Conservation (phyloP, 2,113 vertebrate species). For the Cryptotis parvus region DNA sequence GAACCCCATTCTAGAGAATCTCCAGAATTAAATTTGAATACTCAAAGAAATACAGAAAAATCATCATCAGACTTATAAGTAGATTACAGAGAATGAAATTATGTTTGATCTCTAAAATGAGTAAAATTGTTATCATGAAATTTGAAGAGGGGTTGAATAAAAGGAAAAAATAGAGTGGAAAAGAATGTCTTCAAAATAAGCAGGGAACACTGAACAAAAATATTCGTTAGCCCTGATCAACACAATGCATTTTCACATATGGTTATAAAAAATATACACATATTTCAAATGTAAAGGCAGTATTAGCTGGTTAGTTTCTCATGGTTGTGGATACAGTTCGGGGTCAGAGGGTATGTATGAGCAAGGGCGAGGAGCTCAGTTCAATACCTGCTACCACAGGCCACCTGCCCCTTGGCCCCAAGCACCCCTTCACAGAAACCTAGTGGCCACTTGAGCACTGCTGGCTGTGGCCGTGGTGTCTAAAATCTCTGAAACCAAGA, state of each 20-base stretch:
- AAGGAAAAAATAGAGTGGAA: background rate
- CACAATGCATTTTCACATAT: background rate
- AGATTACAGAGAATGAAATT: background rate
- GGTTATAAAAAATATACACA: background rate
- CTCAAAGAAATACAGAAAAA: background rate
- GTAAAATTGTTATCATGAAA: conserved; percentile 27
- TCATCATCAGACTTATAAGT: background rate
- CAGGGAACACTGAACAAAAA: background rate
- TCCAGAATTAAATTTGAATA: background rate
- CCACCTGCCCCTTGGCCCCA: too few species aligned
- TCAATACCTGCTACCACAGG: too few species aligned
- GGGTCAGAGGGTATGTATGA: too few species aligned
- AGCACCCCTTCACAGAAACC: too few species aligned
- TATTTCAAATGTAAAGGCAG: background rate
- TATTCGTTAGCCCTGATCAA: background rate
- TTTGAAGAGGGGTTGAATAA: background rate
- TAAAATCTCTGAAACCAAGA: too few species aligned
- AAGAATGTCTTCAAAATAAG: background rate
- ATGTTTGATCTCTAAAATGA: background rate
- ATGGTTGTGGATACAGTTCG: too few species aligned
- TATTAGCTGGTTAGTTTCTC: background rate
- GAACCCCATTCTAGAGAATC: background rate
- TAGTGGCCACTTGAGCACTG: too few species aligned
- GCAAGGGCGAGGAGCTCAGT: too few species aligned
- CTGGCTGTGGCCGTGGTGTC: too few species aligned